A percentile compares a stretch with the other conserved stretches of the same genome.
Evolutionary conservation across 2,888 invertebrate genomes (phyloP).

Genomic region (Apodemia zela): DNA sequence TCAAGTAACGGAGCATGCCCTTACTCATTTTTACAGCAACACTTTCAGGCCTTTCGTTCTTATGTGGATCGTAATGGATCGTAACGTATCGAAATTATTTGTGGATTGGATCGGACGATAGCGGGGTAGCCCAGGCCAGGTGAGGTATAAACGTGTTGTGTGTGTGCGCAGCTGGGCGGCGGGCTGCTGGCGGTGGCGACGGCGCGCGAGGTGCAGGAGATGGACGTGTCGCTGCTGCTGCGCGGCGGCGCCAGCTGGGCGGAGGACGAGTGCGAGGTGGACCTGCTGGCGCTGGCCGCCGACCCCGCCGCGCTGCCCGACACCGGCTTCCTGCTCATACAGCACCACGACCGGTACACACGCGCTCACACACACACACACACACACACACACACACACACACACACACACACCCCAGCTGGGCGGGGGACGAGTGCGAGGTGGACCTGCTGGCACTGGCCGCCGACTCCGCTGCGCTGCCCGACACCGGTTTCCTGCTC

Average conservation of each 20-base stretch:
- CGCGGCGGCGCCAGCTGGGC: conserved; percentile 96
- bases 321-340: conserved; percentile 95
- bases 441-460: conserved; percentile 94
- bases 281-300: conserved; percentile 90
- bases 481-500: conserved; percentile 92
- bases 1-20: no score
- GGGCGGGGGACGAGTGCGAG: conserved; percentile 98
- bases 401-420: conserved; percentile 74
- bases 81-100: no score
- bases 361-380: neutral
- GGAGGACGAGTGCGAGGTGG: conserved; percentile 98
- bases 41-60: no score
- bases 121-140: no score
- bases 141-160: no score
- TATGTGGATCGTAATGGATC: no score
- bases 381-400: neutral
- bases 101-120: no score
- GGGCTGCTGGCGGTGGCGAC: conserved; percentile 95
- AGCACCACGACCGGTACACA: conserved; percentile 80
- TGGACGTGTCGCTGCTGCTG: conserved; percentile 95
- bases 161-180: conserved; percentile 82
- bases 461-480: conserved; percentile 87
- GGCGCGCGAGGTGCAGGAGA: conserved; percentile 97
- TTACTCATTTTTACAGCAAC: no score
- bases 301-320: conserved; percentile 88